Percentiles rank a stretch among this genome's conserved stretches.
Conservation (phyloP, 2,888 invertebrate genomes). For the Amphipoea lucens region DNA sequence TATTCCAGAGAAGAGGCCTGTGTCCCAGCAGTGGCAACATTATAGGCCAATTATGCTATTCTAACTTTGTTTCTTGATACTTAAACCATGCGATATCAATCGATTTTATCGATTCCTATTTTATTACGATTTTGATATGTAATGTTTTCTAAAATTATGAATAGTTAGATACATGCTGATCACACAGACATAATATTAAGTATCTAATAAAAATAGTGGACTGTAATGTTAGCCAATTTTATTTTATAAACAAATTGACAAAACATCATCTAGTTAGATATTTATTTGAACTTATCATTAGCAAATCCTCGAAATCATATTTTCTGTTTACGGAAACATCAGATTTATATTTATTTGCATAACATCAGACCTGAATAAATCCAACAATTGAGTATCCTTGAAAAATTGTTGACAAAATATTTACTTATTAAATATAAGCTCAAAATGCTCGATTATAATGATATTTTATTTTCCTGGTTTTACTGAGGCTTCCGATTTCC, state of each 20-base stretch:
- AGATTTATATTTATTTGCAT: constrained; percentile 22
- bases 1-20: no score
- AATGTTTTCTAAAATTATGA: not conserved
- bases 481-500: not conserved
- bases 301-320: not conserved
- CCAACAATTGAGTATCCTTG: constrained; percentile 24
- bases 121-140: not conserved
- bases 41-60: not conserved
- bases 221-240: not conserved
- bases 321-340: constrained; percentile 25
- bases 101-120: no score
- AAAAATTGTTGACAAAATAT: constrained; percentile 28
- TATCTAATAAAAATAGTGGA: not conserved
- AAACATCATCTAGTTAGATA: not conserved
- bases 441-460: constrained; percentile 1
- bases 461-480: constrained; percentile 28
- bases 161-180: not conserved
- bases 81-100: not conserved
- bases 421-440: constrained; percentile 10
- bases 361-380: not conserved
- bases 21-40: not conserved
- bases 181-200: not conserved
- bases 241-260: not conserved
- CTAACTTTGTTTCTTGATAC: not conserved
- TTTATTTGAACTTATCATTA: constrained; percentile 21